Percentiles rank a stretch among this genome's conserved stretches.
Conservation (phyloP, 2,888 invertebrate genomes). For the Protonemura montana region DNA sequence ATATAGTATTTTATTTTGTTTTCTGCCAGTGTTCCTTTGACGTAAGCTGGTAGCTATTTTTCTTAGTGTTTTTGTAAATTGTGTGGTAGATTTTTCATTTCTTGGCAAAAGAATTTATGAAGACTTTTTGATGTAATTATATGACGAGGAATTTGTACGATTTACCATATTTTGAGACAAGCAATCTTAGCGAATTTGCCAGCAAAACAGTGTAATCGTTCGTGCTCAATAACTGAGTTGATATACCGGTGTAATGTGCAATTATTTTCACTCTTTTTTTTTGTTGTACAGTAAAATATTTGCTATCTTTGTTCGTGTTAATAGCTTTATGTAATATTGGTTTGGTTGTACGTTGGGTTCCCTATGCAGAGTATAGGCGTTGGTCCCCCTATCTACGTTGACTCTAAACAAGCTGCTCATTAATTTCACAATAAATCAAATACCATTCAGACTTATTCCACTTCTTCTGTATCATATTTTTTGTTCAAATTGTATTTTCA, state of each 20-base stretch:
- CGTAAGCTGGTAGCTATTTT: background rate
- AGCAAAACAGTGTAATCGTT: background rate
- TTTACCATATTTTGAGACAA: background rate
- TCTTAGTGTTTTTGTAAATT: background rate
- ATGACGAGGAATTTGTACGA: background rate
- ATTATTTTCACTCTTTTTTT: conserved; percentile 34
- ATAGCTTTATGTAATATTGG: conserved; percentile 55
- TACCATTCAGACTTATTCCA: no score
- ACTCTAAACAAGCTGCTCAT: no score
- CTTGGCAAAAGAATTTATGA: background rate
- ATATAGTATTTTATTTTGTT: background rate
- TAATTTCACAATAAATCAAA: no score
- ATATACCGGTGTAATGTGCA: conserved; percentile 30
- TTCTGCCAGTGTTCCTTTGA: no score
- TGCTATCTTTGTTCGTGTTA: conserved; percentile 44
- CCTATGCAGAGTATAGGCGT: no score
- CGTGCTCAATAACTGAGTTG: background rate
- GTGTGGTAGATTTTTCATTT: background rate
- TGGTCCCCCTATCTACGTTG: no score
- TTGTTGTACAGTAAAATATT: conserved; percentile 34
- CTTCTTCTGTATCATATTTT: background rate
- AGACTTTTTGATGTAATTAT: background rate
- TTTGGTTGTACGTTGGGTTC: background rate
- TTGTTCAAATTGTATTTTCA: background rate
- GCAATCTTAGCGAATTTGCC: background rate